Base-by-base conservation (phyloP, 2,888 invertebrate species). In the Chymomyza fuscimana region DNA sequence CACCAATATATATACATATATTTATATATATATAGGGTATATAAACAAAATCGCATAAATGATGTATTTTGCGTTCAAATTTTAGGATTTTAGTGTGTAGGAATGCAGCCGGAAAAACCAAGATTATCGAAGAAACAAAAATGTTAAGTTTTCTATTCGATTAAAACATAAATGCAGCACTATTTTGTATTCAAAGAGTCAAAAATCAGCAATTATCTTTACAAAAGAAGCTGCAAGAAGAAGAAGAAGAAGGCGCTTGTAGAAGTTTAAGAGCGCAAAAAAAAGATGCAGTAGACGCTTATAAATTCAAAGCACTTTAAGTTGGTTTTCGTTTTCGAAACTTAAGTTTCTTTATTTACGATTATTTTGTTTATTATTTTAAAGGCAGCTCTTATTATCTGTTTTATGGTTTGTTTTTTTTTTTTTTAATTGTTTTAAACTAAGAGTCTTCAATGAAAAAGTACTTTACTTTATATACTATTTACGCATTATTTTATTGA, bases 1-100 rank as follows among this genome's bases (percentile, higher is more conserved):
- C 19, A 62, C 58, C 25, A 25, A 25, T 25, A 50, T 16, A 29
- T 62, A 46, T 19, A 29, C 25, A 51, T 29, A 25, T 25, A 50
- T 16, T 16, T 62, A 46, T 19, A 29, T 50, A 51, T 29, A 51
- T 72, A 65, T 62, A 74, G 62, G 74, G 62, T 73, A 36, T 22
- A 36, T 36, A 36, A 32, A 54, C 50, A 51, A 58, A 61, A 70
- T 46, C 54, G 63, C 58, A 63, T 82, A 56, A 56, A 56, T 56
- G 19, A 56, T 56, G 56, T 56, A 56, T 56, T 56, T 56, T 69
- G 72, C 65, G 65, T 79, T 70, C 68, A 52, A 70, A 74, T 69
- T 70, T 71, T 75, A 85, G 71, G 67, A 74, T 69, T 70, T 71
- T 75, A 85, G 71, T 69, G 74, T 65, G 65, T 79, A 83, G 76